Evolutionary conservation across 2,113 vertebrate species (phyloP).

Genomic region (Gavialis gangeticus): DNA sequence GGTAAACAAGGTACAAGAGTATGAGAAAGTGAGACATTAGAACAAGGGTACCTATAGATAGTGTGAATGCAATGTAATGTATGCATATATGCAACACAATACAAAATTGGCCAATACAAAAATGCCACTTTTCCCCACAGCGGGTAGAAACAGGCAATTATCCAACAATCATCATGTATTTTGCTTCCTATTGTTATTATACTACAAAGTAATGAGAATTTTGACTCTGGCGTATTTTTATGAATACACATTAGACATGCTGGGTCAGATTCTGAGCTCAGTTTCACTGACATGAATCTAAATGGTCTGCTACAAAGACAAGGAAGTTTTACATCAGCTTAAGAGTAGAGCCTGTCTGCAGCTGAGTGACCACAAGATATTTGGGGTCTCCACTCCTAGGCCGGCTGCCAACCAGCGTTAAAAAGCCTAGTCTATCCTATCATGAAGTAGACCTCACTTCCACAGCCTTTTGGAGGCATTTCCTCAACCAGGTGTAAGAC

Average conservation of each 20-base stretch:
- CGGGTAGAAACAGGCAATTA: slow-evolving; percentile 4
- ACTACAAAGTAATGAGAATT: background rate
- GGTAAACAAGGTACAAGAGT: background rate
- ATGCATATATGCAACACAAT: background rate
- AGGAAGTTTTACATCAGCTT: background rate
- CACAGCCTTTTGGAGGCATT: no score
- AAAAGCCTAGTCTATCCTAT: no score
- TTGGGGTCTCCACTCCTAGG: no score
- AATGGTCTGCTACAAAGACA: rapidly evolving
- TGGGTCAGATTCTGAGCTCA: background rate
- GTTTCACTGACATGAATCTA: background rate
- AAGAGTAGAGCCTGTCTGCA: background rate
- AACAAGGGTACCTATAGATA: background rate
- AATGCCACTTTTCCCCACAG: background rate
- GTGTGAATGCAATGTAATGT: background rate
- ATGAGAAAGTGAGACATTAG: background rate
- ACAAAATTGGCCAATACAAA: background rate
- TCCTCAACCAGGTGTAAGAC: no score
- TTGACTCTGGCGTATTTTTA: background rate
- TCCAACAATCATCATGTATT: slow-evolving; percentile 1
- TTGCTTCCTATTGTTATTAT: slow-evolving; percentile 12
- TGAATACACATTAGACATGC: background rate
- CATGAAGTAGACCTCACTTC: no score
- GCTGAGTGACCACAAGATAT: background rate
- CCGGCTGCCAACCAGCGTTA: no score